Base-by-base conservation (phyloP, 2,888 invertebrate species). In the Zele albiditarsus region DNA sequence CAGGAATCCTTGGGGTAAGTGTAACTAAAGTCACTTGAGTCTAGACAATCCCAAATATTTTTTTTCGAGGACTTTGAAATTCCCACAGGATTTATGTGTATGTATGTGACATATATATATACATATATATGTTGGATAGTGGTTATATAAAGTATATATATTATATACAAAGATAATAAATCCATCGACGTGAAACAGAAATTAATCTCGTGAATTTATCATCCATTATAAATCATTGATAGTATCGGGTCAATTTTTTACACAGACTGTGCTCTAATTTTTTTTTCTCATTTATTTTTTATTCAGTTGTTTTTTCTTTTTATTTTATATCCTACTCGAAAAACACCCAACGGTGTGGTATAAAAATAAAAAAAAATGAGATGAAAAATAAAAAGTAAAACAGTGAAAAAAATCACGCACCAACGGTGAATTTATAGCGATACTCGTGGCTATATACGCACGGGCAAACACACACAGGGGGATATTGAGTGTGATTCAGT, bases 1-100 rank as follows among this genome's bases (percentile, higher is more conserved):
- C 58, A 75, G 38, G 53, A 16, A 71, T 71, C 6, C n/a, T 62
- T n/a, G 62, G 46, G 70, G 70, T 71, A 31, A 71, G 70, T 66
- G 42, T 16, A 42, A 49, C 33, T 49, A 20, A 49, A 4, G 27
- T 49, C 28, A 46, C 16, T n/a, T 42, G 67, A 27, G 12, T 20
- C 8, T 5, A 38, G 33, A 58, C 31, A 60, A 60, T 70, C 38
- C 27, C 8, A 42, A 60, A 70, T 70, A 60, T 49, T 27, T 20
- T n/a, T 42, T 53, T 53, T 53, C 20, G 8, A 20, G 3, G 6
- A 20, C 53, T 10, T 20, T 53, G 5, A 53, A 53, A 53, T 23
- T 53, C 53, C 8, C 1, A 16, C 2, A 28, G 8, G 5, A 60
- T 28, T 60, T 60, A 38, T 38, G 38, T 38, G 12, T 60, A 38